Evolutionary conservation across 2,113 vertebrate genomes (phyloP).

Genomic region (Channa argus): DNA sequence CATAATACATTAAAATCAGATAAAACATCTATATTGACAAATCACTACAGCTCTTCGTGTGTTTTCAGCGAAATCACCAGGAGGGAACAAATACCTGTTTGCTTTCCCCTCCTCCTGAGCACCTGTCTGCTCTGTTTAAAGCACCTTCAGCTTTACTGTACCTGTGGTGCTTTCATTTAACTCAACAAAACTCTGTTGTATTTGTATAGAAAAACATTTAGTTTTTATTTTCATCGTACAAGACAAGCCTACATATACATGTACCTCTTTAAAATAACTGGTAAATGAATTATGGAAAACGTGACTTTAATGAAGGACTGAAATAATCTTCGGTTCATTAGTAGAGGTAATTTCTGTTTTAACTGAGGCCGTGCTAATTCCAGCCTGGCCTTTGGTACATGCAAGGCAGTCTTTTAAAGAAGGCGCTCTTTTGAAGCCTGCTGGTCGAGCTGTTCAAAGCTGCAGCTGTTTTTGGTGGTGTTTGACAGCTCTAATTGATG

Average conservation of each 20-base stretch:
- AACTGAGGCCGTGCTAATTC: conserved; percentile 77
- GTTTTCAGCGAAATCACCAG: conserved; percentile 40
- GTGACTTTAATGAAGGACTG: conserved; percentile 6
- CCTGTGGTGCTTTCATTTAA: conserved; percentile 1
- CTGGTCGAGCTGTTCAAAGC: conserved; percentile 86
- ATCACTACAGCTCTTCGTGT: conserved; percentile 46
- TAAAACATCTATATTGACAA: conserved; percentile 63
- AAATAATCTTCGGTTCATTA: conserved; percentile 68
- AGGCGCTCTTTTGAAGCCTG: conserved; percentile 83
- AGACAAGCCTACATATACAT: neutral
- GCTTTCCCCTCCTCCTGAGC: conserved; percentile 12
- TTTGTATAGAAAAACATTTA: neutral
- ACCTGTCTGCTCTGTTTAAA: conserved; percentile 22
- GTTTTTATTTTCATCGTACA: neutral
- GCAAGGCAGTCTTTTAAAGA: conserved; percentile 80
- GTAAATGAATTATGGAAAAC: conserved; percentile 20
- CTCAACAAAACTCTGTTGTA: neutral
- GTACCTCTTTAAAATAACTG: neutral
- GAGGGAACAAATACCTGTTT: conserved; percentile 50
- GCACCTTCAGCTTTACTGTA: neutral
- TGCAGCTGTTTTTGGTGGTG: conserved; percentile 87
- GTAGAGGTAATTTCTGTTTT: conserved; percentile 70
- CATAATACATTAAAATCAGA: conserved; percentile 74
- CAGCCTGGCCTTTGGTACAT: conserved; percentile 79
- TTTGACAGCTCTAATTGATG: conserved; percentile 89